These are phyloP conservation scores for Fragum sueziense DNA, from an alignment of 2,888 invertebrate genomes.

Conservation along the genomic window DNA sequence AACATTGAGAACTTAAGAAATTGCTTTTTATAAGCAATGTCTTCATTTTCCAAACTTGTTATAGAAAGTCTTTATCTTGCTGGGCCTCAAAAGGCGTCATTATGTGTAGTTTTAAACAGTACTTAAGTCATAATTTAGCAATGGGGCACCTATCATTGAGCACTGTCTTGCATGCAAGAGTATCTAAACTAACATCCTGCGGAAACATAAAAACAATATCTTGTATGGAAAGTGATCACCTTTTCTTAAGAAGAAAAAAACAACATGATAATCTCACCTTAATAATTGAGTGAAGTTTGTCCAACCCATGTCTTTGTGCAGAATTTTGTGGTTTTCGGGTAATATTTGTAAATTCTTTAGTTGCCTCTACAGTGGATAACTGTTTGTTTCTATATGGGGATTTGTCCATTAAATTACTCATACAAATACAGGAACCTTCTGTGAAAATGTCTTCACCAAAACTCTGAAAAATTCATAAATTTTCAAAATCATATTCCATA, in stretches of 20 bases:
- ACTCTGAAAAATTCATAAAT: conserved; percentile 68
- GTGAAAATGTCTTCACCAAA: conserved; percentile 64
- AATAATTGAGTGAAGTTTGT: conserved; percentile 44
- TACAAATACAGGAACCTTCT: conserved; percentile 63
- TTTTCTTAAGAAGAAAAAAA: neutral
- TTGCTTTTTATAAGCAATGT: neutral
- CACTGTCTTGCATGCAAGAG: too few relatives aligned
- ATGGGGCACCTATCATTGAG: too few relatives aligned
- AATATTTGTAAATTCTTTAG: conserved; percentile 63
- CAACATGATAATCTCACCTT: conserved; percentile 38
- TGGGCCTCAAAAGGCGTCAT: too few relatives aligned
- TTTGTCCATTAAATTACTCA: conserved; percentile 69
- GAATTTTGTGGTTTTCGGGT: conserved; percentile 60
- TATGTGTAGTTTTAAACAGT: too few relatives aligned
- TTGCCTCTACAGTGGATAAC: conserved; percentile 60
- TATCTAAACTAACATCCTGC: too few relatives aligned
- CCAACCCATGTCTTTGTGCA: conserved; percentile 58
- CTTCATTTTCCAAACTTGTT: neutral
- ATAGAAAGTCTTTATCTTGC: neutral
- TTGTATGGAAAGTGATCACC: neutral
- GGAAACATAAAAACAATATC: neutral
- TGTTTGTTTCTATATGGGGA: conserved; percentile 31
- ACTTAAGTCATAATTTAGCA: too few relatives aligned
- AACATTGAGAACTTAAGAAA: neutral
- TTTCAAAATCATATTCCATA: too few relatives aligned